These are phyloP conservation scores for Scolopax mira DNA, from an alignment of 2,113 vertebrate genomes.

Conservation along the genomic window DNA sequence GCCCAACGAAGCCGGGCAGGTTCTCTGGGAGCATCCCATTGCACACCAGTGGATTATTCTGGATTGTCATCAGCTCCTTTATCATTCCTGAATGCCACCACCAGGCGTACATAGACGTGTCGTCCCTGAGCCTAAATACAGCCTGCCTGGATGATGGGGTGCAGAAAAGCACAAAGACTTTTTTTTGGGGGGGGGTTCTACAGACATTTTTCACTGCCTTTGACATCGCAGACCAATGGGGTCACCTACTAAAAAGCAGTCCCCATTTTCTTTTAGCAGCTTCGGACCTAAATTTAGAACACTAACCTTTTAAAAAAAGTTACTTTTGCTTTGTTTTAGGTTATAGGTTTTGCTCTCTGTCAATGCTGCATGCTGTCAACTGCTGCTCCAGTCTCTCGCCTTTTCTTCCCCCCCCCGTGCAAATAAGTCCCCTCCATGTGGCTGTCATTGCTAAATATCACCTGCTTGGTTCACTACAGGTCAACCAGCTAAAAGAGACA, in stretches of 20 bases:
- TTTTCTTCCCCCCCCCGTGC: background rate
- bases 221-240: background rate
- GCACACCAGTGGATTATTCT: background rate
- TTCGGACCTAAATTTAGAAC: background rate
- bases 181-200: background rate
- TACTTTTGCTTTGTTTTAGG: background rate
- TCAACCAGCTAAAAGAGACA: background rate
- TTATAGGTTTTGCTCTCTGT: background rate
- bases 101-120: accelerated
- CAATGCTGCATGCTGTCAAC: background rate
- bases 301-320: background rate
- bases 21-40: background rate
- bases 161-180: background rate
- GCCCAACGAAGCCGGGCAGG: background rate
- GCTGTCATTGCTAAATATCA: background rate
- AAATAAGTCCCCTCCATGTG: accelerated
- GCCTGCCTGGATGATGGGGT: background rate
- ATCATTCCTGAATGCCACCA: background rate
- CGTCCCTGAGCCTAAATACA: background rate
- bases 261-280: background rate
- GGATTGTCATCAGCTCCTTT: background rate
- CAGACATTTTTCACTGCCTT: background rate
- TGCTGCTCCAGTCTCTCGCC: background rate
- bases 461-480: background rate
- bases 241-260: background rate